Evolutionary conservation across 2,888 invertebrate genomes (phyloP), one percentile per base, ranked within the genome.

Genomic region (Idaea biselata): DNA sequence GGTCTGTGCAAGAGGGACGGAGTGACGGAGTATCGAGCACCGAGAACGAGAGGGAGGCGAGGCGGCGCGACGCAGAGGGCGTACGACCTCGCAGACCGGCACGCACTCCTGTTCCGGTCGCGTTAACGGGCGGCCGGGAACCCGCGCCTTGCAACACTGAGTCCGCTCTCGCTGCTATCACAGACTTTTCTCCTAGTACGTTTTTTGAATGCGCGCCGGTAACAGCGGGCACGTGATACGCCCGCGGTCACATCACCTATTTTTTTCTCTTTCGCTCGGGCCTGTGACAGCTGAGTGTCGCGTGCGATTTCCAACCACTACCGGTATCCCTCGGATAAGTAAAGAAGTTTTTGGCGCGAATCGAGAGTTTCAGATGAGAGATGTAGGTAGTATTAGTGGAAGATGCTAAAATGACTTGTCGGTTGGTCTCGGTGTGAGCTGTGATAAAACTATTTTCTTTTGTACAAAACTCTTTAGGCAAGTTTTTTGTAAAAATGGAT

Each of bases 11-110:
- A 91, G 79, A 70, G 80, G 86, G 88, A 90, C 75, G 78, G 81
- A 68, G 74, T 70, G 73, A 86, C 73, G 76, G 66, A 68, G 64
- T 55, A 59, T 63, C 67, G 62, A 68, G 75, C 67, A 65, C 88
- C 68, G 77, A 68, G 85, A 90, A 82, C 67, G 87, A 84, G 89
- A 89, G 74, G 76, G 75, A 70, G 69, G 85, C 85, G 93, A 93
- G 93, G 93, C 93, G 93, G 93, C 93, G 93, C 91, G 91, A 87
- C 88, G 90, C 90, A 84, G 92, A 93, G 92, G 92, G 93, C 93
- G 93, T 91, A 78, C 83, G 90, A 90, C 84, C 90, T 83, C 82
- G 81, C 86, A 80, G 81, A 75, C 86, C 85, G 91, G 87, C 88
- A 90, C 89, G 87, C 91, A 91, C 91, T 89, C 88, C 88, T 85